These are phyloP conservation scores for Phrynosoma platyrhinos DNA, from an alignment of 2,113 vertebrate genomes.

Conservation along the genomic window DNA sequence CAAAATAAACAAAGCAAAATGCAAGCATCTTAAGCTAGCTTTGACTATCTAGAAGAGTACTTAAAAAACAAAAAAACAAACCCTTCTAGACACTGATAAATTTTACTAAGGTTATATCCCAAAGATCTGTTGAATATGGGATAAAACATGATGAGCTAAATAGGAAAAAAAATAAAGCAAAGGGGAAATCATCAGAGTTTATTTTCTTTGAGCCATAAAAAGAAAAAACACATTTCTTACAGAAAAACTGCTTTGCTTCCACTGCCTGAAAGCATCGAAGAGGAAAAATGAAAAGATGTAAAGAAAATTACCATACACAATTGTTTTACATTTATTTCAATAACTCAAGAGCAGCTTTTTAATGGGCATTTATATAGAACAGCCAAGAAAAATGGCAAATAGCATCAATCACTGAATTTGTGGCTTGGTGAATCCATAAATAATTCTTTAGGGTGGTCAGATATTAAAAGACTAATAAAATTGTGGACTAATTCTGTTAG, in stretches of 20 bases:
- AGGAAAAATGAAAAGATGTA: constrained; percentile 38
- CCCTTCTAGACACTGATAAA: constrained; percentile 42
- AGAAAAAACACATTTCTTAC: constrained; percentile 49
- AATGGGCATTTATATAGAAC: constrained; percentile 29
- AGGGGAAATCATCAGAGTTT: constrained; percentile 24
- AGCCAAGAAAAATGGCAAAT: constrained; percentile 30
- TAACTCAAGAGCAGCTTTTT: constrained; percentile 8
- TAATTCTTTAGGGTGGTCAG: not conserved
- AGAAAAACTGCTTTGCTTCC: constrained; percentile 51
- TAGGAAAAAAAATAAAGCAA: constrained; percentile 13
- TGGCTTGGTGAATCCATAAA: not conserved
- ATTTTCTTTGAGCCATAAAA: constrained; percentile 59
- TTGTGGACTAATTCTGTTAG: constrained; percentile 5
- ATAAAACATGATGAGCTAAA: constrained; percentile 61
- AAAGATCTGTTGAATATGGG: constrained; percentile 61
- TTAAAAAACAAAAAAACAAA: constrained; percentile 10
- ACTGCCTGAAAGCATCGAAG: constrained; percentile 45
- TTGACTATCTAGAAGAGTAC: constrained; percentile 59
- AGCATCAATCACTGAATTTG: constrained; percentile 5
- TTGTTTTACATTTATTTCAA: constrained; percentile 48
- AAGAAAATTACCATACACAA: constrained; percentile 39
- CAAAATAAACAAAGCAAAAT: constrained; percentile 64
- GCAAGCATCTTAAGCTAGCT: constrained; percentile 62
- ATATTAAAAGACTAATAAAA: constrained; percentile 32
- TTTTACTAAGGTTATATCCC: constrained; percentile 59